phyloP scores from a whole-genome alignment of 2,113 vertebrate species.

The Rafetus swinhoei region DNA sequence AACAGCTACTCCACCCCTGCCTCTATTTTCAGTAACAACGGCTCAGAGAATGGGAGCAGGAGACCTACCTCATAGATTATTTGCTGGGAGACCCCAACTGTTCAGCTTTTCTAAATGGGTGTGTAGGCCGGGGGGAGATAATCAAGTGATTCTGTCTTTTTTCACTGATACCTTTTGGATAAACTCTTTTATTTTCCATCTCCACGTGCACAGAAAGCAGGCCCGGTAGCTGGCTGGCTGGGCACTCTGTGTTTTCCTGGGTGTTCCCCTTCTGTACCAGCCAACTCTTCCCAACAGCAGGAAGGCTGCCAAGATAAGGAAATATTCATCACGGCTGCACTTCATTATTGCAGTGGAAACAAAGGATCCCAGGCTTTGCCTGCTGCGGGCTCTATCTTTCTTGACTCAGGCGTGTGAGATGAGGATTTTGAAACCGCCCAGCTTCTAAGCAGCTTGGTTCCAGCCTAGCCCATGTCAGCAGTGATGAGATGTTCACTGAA shows the following conservation, averaged over 20 bases:
- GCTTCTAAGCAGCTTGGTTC: background rate
- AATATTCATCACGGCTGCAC: conserved; percentile 68
- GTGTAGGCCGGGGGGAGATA: accelerated
- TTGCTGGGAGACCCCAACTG: background rate
- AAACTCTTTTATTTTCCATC: conserved; percentile 4
- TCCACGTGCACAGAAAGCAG: background rate
- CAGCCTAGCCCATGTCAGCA: background rate
- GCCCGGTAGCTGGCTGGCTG: background rate
- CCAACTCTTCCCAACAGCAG: conserved; percentile 64
- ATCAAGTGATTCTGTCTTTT: accelerated
- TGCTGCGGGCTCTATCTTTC: background rate
- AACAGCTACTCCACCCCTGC: conserved; percentile 1
- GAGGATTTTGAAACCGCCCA: background rate
- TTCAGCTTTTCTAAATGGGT: background rate
- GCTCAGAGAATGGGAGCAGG: conserved; percentile 5
- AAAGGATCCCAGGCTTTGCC: conserved; percentile 50
- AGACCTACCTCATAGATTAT: background rate
- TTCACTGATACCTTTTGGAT: background rate
- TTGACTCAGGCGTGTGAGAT: background rate
- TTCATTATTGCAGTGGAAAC: conserved; percentile 76
- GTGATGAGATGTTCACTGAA: background rate
- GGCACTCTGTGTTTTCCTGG: conserved; percentile 65
- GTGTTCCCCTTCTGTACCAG: conserved; percentile 67
- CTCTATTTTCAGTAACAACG: background rate
- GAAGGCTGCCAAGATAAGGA: conserved; percentile 77